A percentile compares a stretch with the other conserved stretches of the same genome.
phyloP scores from a whole-genome alignment of 2,113 vertebrate species.

The Panthera uncia region DNA sequence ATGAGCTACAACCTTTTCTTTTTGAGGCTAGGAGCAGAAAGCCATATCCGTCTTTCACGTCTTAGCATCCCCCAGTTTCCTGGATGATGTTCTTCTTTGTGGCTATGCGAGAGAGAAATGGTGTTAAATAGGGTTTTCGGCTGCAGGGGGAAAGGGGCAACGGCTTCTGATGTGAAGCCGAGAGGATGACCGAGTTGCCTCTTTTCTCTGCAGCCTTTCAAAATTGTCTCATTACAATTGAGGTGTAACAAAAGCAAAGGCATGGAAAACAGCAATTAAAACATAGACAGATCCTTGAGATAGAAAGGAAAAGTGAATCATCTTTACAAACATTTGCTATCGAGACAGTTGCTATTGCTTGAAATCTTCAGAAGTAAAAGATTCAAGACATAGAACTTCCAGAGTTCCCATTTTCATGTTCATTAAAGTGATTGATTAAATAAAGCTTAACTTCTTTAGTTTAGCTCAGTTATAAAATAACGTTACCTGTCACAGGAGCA shows the following conservation, averaged over 20 bases:
- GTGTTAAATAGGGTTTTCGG: background rate
- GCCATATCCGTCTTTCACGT: background rate
- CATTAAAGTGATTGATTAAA: background rate
- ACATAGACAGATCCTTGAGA: background rate
- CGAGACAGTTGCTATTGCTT: background rate
- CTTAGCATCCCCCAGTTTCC: background rate
- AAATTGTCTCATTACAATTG: background rate
- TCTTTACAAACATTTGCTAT: background rate
- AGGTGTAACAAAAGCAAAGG: background rate
- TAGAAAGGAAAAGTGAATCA: background rate
- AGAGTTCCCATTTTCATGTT: background rate
- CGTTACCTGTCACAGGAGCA: background rate
- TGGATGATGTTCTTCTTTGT: background rate
- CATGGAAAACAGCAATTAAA: background rate
- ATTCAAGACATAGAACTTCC: background rate
- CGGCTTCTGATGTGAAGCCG: background rate
- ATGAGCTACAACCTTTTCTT: background rate
- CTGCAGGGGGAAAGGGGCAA: background rate
- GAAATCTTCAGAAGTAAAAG: background rate
- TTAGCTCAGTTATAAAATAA: background rate
- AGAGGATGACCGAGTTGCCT: background rate
- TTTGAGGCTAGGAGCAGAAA: background rate
- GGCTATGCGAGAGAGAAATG: background rate
- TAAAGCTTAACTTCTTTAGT: background rate
- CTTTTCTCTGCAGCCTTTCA: background rate